Base-by-base conservation (phyloP, 1,140 invertebrate species). In the Homarus americanus region DNA sequence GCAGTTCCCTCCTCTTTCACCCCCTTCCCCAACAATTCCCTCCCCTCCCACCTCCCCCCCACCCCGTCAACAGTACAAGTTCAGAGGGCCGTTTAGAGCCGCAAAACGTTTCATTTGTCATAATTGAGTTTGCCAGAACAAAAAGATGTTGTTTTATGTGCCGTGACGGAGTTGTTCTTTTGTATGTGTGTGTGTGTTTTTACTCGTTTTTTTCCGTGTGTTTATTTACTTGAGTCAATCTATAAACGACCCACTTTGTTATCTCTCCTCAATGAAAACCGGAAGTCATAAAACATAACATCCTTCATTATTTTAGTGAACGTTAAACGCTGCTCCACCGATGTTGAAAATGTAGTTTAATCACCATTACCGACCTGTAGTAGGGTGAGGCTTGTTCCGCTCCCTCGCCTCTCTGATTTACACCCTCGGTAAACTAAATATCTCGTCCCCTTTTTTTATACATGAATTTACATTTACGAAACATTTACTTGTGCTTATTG, bases 181-280 rank as follows among this genome's bases (percentile, higher is more conserved):
- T 15, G 75, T 76, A 34, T 76, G 73, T 76, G 75, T 78, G 40
- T 41, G 1, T 41, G 36, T 78, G 75, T 78, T 34, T 38, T 20
- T 44, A 9, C 53, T 58, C 20, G 9, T 17, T 17, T 17, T 17
- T 24, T 24, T 10, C 53, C 53, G 7, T 24, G 2, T 17, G 9
- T 15, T 49, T 15, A 5, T 15, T 15, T 15, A 15, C 44, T 15
- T 15, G 5, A 5, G 44, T 49, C 44, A 24, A 24, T 9, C 20
- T 58, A 17, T 58, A 58, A 58, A 15, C 2, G 9, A 9, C 9
- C 10, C 53, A 58, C 10, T 58, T 5, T 24, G 53, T 58, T 58
- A 58, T 10, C 53, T 17, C 53, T 17, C 20, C 7, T 58, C 9
- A 58, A 58, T 58, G 53, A 24, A 10, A 5, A 58, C 53, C 53